Base-by-base conservation (phyloP, 2,888 invertebrate species). In the Atethmia centrago region DNA sequence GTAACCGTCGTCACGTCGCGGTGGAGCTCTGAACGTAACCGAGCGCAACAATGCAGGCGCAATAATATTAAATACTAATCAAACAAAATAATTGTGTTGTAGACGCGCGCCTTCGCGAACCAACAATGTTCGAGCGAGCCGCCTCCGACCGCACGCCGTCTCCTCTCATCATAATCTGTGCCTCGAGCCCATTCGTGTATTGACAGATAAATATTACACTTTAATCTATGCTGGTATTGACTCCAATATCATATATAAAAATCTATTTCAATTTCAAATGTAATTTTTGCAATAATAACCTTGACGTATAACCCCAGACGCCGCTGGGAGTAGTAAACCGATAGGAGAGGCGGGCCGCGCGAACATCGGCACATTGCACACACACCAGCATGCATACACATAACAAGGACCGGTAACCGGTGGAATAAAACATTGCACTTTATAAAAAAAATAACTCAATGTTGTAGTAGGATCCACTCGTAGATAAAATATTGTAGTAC, bases 381-480 rank as follows among this genome's bases (percentile, higher is more conserved):
- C 90, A 92, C 87, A 81, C 77, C 78, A 83, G 84, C 77, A 87
- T 87, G 88, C 87, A 92, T 92, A 94, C 90, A 91, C 88, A 94
- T 95, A 96, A 96, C 95, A 96, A 96, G 93, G 90, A 94, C 96
- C 95, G 96, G 94, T 90, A 89, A 93, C 95, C 96, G 96, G 95
- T 93, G 94, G 95, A 95, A 95, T 96, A 95, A 95, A 96, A 95
- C 94, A 96, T 96, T 95, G 95, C 94, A 96, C 94, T 95, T 95
- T 94, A 93, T 92, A 94, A 95, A 95, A 92, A 94, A 96, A 94
- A 94, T 93, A 96, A 96, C 95, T 96, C 96, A 96, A 96, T 96
- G 90, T 96, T 96, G 96, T 96, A 96, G 95, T 96, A 96, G 94
- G 96, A 94, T 93, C 91, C 95, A 94, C 96, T 96, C 96, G 92